Evolutionary conservation across 2,888 invertebrate species (phyloP), one percentile per base, ranked within the genome.

Genomic region (Zygothrica quintamaculata): DNA sequence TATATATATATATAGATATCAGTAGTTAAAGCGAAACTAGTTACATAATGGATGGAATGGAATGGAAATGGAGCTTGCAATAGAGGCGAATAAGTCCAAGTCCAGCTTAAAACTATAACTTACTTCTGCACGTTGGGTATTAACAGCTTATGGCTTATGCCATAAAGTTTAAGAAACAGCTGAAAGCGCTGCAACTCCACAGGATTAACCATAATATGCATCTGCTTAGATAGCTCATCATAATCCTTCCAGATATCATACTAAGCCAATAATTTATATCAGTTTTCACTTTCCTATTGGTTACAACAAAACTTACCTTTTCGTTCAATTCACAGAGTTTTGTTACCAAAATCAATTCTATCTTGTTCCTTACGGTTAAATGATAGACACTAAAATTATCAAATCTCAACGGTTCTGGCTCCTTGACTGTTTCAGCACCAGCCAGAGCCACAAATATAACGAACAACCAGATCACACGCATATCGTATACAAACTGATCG

Each of bases 71-170:
- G 18, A 22, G 18, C 3, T 5, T 22, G 18, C 3, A 22, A 22
- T 22, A 22, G n/a, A n/a, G n/a, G n/a, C n/a, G n/a, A n/a, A n/a
- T n/a, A n/a, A n/a, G n/a, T n/a, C n/a, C n/a, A n/a, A n/a, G n/a
- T n/a, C n/a, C n/a, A n/a, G 3, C 6, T 1, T 16, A 26, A n/a
- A 1, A 3, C n/a, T 1, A 5, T 34, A 8, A 89, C 91, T 92
- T 89, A 93, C 91, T 90, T 88, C 90, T 95, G 94, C 0, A 95
- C 93, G 89, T 95, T 92, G 1, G 92, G 87, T 55, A 94, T 92
- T 48, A 92, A 89, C 0, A 93, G 71, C 61, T 92, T 85, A 25
- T 88, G 89, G 15, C 90, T 65, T 2, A 94, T 88, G 0, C 90
- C 88, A 44, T 88, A 85, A 0, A 84, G 43, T 1, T 89, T 82